These are phyloP conservation scores for Argopecten irradians DNA, from an alignment of 1,140 invertebrate genomes.

Conservation along the genomic window DNA sequence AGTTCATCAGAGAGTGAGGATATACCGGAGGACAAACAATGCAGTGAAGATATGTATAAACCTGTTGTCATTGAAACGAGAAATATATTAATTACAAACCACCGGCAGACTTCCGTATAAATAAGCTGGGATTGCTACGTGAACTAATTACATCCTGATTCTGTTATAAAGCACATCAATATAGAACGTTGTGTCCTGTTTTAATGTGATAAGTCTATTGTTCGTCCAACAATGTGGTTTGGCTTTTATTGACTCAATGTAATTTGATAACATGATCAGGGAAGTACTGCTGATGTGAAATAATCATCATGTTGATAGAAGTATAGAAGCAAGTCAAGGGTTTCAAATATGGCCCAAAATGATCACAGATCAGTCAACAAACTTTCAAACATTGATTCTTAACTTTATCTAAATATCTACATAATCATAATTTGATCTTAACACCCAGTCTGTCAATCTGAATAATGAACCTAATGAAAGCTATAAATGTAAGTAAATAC, in stretches of 20 bases:
- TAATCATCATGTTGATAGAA: no score
- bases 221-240: neutral
- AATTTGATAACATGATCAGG: no score
- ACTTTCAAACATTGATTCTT: no score
- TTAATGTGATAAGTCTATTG: neutral
- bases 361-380: no score
- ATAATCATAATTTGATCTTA: no score
- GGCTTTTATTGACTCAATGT: neutral
- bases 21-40: neutral
- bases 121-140: neutral
- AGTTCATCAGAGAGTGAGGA: neutral
- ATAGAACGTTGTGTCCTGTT: neutral
- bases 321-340: no score
- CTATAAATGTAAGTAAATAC: no score
- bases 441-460: no score
- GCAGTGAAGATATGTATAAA: neutral
- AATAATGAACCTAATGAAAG: no score
- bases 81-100: slow-evolving; percentile 12
- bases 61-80: neutral
- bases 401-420: no score
- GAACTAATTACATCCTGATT: neutral
- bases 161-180: neutral
- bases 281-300: no score
- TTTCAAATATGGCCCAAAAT: no score
- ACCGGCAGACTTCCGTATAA: neutral